Evolutionary conservation across 2,888 invertebrate species (phyloP), one percentile per base, ranked within the genome.

Genomic region (Biston betularia): DNA sequence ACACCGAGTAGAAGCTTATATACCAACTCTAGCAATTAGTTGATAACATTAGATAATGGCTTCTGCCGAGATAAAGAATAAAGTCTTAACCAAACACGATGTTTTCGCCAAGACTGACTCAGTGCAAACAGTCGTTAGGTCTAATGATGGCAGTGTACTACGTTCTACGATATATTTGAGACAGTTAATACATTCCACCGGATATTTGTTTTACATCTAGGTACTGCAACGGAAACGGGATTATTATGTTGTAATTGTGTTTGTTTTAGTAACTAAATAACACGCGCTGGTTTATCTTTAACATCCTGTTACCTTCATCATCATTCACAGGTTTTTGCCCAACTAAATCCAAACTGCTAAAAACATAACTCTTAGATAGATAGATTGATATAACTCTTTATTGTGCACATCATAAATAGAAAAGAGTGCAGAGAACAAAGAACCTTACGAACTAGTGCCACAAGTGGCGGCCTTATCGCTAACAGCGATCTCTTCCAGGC

Each of bases 81-180:
- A 24, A 88, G 82, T 80, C 89, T 85, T 85, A 69, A 72, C 76
- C 86, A 92, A 92, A 93, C 90, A 90, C 75, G 78, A 82, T 91
- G 90, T 92, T 92, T 92, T 92, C 83, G 90, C 92, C 85, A 80
- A 76, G 81, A 80, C 85, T 93, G 93, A 93, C 83, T 93, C 92
- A 92, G 79, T 81, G 75, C 74, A 85, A 87, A 90, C 86, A 87
- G 38, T 24, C 49, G 44, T 55, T 57, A 63, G 57, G 65, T 72
- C 70, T 75, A 75, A 79, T 78, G 63, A 75, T 76, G 70, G 70
- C 73, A 74, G 77, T 80, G 78, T 24, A 24, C 74, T 78, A 14
- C 44, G 80, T 50, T 65, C 45, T 57, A 49, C 81, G 75, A 77
- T 79, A 81, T 76, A 69, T 66, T 75, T 76, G 75, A 83, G 38